These are phyloP conservation scores for Probosciger aterrimus DNA, from an alignment of 2,113 vertebrate species.

Conservation along the genomic window DNA sequence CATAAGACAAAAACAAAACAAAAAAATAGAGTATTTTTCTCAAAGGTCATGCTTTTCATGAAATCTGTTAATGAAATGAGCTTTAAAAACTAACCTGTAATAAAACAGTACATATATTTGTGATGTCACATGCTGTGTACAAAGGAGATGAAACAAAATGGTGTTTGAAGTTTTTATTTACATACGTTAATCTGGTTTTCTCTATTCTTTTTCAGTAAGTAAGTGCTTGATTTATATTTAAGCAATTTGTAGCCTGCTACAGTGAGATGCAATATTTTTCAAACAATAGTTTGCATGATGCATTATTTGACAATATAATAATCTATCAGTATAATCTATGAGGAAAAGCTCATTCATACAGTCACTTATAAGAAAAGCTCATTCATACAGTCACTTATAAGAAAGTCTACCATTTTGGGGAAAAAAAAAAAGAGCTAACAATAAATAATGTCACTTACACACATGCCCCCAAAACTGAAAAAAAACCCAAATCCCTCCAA, in stretches of 20 bases:
- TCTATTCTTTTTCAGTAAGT: background rate
- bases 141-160: background rate
- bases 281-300: background rate
- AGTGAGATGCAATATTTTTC: background rate
- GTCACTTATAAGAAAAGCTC: too few relatives aligned
- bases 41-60: background rate
- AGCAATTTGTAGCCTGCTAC: background rate
- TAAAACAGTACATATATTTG: background rate
- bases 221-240: constrained; percentile 35
- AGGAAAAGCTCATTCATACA: background rate
- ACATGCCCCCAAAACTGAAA: background rate
- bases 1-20: background rate
- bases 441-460: background rate
- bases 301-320: background rate
- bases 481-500: background rate
- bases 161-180: background rate
- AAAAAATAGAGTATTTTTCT: background rate
- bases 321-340: background rate
- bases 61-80: background rate
- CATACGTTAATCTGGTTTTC: background rate
- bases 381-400: background rate
- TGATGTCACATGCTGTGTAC: background rate
- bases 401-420: background rate
- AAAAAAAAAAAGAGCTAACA: background rate
- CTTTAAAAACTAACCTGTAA: background rate